Evolutionary conservation across 2,797 vertebrate genomes (phyloP), one percentile per base, ranked within the genome.

Genomic region (Rhyacichthys aspro): DNA sequence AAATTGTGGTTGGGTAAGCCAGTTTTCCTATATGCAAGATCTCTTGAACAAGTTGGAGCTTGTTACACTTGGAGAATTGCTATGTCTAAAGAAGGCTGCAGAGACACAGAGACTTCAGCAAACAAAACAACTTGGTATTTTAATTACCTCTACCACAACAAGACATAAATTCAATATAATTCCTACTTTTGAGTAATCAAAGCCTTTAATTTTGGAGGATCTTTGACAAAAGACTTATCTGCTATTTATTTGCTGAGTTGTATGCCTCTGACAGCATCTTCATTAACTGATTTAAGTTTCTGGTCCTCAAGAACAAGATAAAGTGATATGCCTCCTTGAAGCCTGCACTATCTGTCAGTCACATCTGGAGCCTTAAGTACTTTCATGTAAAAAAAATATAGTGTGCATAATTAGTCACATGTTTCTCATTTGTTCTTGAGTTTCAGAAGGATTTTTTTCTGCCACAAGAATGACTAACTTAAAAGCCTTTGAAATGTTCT

Each of bases 231-330:
- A 19, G 16, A 18, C 43, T 8, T 12, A 28, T 28, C 12, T 23
- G 2, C 56, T 11, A 3, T 16, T 12, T 18, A 67, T 64, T 64
- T 59, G 45, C 56, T 71, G 60, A 64, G 15, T 61, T 72, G 9
- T 67, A 43, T 79, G 46, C 62, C 46, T 78, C 60, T 78, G 44
- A 57, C 58, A 49, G 18, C 43, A 50, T 63, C 8, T 62, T 68
- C 1, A 60, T 19, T 48, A 34, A 55, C 52, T 54, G 50, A 43
- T 43, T 58, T 8, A 72, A 68, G 36, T 49, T 70, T 80, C 78
- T 86, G 80, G 76, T 62, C 6, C 74, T 83, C 71, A 48, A 83
- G 78, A 67, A 43, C 12, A 11, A 28, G 16, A 34, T 46, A 43
- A 18, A 1, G 0, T 6, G 1, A 8, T n/a, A 54, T 23, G 8